phyloP scores from a whole-genome alignment of 2,888 invertebrate genomes.

The Chrysopilus asiliformis region DNA sequence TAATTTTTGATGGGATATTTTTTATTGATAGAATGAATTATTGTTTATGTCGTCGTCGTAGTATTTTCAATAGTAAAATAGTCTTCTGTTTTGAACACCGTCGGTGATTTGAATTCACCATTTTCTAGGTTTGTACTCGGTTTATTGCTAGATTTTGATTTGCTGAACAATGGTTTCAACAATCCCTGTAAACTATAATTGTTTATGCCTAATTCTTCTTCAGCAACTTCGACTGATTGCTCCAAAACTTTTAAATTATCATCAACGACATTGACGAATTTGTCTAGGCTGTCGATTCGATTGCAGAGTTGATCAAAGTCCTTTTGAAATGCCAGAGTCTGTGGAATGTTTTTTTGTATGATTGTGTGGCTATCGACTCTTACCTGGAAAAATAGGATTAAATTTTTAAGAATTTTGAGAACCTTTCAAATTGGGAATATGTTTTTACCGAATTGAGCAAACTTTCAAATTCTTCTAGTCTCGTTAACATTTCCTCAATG shows the following conservation, averaged over 20 bases:
- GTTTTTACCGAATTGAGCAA: constrained; percentile 43
- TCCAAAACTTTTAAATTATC: constrained; percentile 41
- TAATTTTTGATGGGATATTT: too few relatives aligned
- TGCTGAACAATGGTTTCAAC: constrained; percentile 43
- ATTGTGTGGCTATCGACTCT: constrained; percentile 28
- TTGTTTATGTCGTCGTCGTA: background rate
- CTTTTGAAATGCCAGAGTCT: constrained; percentile 40
- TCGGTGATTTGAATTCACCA: constrained; percentile 27
- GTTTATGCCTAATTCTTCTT: constrained; percentile 43
- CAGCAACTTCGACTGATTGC: constrained; percentile 45
- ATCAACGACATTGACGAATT: constrained; percentile 42
- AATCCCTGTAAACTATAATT: constrained; percentile 46
- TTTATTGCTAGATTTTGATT: constrained; percentile 17
- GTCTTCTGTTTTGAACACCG: constrained; percentile 28
- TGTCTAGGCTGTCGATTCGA: constrained; percentile 42
- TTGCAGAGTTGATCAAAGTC: constrained; percentile 42
- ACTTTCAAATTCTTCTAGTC: constrained; percentile 51
- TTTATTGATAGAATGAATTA: too few relatives aligned
- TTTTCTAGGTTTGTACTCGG: constrained; percentile 21
- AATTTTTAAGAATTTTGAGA: constrained; percentile 16
- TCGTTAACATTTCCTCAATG: constrained; percentile 52
- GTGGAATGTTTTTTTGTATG: constrained; percentile 36
- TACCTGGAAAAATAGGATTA: constrained; percentile 19
- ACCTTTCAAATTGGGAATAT: background rate
- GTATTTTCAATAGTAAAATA: constrained; percentile 21